These are phyloP conservation scores for Gastracanthus pulcherrimus DNA, from an alignment of 2,888 invertebrate species.

Conservation along the genomic window DNA sequence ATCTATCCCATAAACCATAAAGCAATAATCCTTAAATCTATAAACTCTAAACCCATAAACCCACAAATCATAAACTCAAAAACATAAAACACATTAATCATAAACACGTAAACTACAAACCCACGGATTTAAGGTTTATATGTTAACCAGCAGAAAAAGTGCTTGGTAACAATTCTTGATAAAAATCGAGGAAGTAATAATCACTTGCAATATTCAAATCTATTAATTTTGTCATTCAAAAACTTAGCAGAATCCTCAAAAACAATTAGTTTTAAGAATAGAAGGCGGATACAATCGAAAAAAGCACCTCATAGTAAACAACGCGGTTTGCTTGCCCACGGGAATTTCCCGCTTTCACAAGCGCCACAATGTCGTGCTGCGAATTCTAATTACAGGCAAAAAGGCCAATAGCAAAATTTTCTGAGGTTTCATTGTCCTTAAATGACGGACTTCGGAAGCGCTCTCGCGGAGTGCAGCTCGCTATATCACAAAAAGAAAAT, in stretches of 20 bases:
- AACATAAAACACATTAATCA: no score
- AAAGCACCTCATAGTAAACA: background rate
- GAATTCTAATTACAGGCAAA: background rate
- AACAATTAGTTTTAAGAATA: background rate
- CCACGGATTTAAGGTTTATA: no score
- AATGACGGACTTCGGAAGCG: background rate
- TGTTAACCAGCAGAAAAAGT: no score
- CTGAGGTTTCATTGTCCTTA: background rate
- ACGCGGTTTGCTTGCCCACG: background rate
- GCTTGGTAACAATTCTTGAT: no score
- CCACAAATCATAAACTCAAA: no score
- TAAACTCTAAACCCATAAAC: no score
- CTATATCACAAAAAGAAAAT: no score
- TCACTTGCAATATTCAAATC: background rate
- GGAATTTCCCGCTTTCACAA: conserved; percentile 38
- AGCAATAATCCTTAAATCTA: no score
- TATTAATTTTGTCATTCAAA: background rate
- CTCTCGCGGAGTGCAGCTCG: background rate
- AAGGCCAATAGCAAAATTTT: conserved; percentile 18
- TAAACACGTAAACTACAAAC: no score
- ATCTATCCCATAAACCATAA: no score
- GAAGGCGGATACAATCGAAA: background rate
- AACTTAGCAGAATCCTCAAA: background rate
- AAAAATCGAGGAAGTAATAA: background rate
- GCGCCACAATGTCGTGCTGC: background rate